phyloP scores from a whole-genome alignment of 64 coral and sea anemone genomes.

The Montipora cactus region DNA sequence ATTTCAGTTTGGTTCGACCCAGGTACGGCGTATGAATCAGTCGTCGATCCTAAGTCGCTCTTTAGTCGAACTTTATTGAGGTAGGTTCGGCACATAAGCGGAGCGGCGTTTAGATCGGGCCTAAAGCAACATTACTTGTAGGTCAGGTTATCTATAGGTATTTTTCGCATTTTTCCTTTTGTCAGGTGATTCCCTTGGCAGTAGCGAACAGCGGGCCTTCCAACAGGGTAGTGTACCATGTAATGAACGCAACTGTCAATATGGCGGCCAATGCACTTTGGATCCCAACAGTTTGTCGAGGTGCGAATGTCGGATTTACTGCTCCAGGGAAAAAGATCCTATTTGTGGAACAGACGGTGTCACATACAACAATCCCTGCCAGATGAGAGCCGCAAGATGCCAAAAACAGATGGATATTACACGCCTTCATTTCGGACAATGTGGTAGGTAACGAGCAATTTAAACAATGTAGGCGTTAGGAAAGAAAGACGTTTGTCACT shows the following conservation, averaged over 20 bases:
- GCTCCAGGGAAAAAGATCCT: conserved; percentile 79
- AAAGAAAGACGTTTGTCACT: no score
- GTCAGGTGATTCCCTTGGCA: neutral
- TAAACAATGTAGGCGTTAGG: no score
- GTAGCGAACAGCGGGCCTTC: neutral
- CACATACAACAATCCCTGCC: conserved; percentile 84
- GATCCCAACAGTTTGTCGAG: conserved; percentile 44
- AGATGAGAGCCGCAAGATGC: conserved; percentile 73
- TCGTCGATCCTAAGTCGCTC: no score
- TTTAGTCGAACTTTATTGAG: no score
- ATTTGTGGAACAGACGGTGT: conserved; percentile 88
- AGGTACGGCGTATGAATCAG: no score
- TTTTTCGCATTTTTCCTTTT: neutral
- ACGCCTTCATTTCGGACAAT: conserved; percentile 75
- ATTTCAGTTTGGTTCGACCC: no score
- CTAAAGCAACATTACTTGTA: no score
- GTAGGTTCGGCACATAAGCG: no score
- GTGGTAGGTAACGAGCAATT: conserved; percentile 56
- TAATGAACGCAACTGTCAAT: conserved; percentile 65
- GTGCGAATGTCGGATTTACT: conserved; percentile 75
- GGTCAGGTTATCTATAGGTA: no score
- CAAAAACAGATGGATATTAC: conserved; percentile 76
- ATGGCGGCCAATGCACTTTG: conserved; percentile 67
- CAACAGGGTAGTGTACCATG: conserved; percentile 41
- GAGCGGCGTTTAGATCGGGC: no score